Conservation (phyloP, 2,888 invertebrate species). For the Apoda limacodes region DNA sequence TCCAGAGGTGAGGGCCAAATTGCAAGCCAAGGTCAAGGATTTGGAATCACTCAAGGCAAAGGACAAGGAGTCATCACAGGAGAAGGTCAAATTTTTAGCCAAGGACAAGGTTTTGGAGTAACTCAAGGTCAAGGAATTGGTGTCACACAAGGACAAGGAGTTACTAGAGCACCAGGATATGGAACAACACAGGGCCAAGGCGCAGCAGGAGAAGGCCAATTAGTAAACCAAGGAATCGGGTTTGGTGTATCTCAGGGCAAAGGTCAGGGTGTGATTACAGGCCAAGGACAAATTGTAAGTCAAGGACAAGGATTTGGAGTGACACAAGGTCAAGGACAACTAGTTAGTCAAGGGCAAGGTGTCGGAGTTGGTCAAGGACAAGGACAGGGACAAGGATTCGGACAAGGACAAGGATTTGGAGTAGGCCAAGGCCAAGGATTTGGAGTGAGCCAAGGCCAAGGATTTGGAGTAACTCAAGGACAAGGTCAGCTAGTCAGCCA, state of each 20-base stretch:
- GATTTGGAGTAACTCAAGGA: constrained; percentile 11
- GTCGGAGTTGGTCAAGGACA: constrained; percentile 13
- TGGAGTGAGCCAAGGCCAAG: constrained; percentile 13
- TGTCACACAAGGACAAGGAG: constrained; percentile 16
- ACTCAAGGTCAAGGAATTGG: constrained; percentile 15
- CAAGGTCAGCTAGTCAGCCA: constrained; percentile 19
- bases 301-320: constrained; percentile 10
- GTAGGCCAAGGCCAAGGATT: constrained; percentile 16
- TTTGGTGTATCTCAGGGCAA: constrained; percentile 16
- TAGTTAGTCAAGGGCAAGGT: constrained; percentile 18
- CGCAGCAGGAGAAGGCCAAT: constrained; percentile 10
- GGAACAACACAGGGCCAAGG: constrained; percentile 14
- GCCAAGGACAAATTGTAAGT: constrained; percentile 6
- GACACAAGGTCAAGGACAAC: constrained; percentile 15
- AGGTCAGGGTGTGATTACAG: constrained; percentile 20
- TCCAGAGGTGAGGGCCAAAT: constrained; percentile 7
- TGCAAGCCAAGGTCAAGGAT: constrained; percentile 7
- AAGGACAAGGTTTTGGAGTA: constrained; percentile 1
- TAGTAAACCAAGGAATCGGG: constrained; percentile 15
- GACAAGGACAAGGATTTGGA: constrained; percentile 19
- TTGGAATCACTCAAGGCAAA: constrained; percentile 15
- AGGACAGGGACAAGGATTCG: constrained; percentile 15
- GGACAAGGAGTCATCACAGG: constrained; percentile 6
- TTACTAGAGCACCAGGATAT: constrained; percentile 10
- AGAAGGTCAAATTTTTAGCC: constrained; percentile 12